phyloP scores from a whole-genome alignment of 2,888 invertebrate species.

The Pseudanteris insignis region DNA sequence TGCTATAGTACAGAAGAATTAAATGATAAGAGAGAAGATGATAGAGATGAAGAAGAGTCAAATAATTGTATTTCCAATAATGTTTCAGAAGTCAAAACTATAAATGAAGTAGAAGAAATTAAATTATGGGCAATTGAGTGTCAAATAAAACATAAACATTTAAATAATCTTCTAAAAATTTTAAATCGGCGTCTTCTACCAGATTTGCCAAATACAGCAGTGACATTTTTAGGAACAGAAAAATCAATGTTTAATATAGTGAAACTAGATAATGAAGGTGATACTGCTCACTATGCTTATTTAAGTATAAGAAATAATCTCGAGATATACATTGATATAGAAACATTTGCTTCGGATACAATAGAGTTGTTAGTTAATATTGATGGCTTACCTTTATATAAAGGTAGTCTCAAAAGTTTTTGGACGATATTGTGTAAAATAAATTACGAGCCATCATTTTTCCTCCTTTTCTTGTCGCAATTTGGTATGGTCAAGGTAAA shows the following conservation, averaged over 20 bases:
- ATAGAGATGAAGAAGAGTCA: no score
- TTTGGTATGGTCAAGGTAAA: slow-evolving; percentile 3
- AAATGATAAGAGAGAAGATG: no score
- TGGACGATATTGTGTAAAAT: background rate
- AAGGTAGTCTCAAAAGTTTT: background rate
- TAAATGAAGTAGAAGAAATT: background rate
- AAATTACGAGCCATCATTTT: background rate
- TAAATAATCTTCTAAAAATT: slow-evolving; percentile 1
- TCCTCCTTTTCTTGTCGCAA: background rate
- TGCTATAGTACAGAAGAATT: background rate
- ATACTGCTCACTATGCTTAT: background rate
- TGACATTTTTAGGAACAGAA: background rate
- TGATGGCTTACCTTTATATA: slow-evolving; percentile 1
- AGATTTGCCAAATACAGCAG: background rate
- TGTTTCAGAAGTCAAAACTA: no score
- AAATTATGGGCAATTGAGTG: slow-evolving; percentile 1
- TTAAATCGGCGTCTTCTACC: background rate
- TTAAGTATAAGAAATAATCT: background rate
- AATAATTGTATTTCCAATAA: no score
- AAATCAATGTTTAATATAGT: background rate
- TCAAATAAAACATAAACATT: slow-evolving; percentile 1
- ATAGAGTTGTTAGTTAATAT: background rate
- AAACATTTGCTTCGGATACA: background rate
- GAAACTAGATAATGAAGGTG: background rate
- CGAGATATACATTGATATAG: background rate